Evolutionary conservation across 2,797 vertebrate genomes (phyloP), one percentile per base, ranked within the genome.

Genomic region (Microtus agrestis): DNA sequence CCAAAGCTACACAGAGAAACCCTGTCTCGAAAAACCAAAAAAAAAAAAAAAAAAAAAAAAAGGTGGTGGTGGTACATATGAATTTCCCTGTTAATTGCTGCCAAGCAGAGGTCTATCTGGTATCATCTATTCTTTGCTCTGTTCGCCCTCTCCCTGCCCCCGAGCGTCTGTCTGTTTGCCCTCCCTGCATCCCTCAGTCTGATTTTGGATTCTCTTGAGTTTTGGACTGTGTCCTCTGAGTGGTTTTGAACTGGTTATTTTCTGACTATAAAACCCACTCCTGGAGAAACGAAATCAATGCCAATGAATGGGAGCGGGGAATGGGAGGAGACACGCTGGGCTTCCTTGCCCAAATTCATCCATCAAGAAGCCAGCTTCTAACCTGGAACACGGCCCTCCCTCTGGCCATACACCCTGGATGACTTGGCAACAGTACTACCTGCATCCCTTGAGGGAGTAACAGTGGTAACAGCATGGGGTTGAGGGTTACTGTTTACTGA

Each of bases 291-390:
- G 73, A 89, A 85, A 73, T 51, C 51, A 79, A 71, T 59, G 59
- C 27, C 21, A 17, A 29, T 46, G 51, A 85, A 29, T 21, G 17
- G 51, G 48, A 4, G 31, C n/a, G 23, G 34, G 15, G 59, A 80
- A 31, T 25, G 12, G 59, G 48, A 6, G 17, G 48, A 29, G 0
- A 40, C 4, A 3, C 0, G 6, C 1, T 25, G 14, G 10, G 29
- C 25, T 25, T 87, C 54, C 82, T 40, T 29, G 25, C n/a, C n/a
- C 13, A 56, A 56, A 5, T 27, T 87, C n/a, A 19, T 40, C 15
- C 69, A 31, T 10, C 3, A 29, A 17, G 31, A 29, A 78, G 34
- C 21, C 59, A 78, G 59, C 76, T 51, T 46, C 74, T 61, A 17
- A 80, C 21, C 27, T 71, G 14, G 27, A 21, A 51, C 6, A 2